These are phyloP conservation scores for Aspidapion aeneum DNA, from an alignment of 2,888 invertebrate genomes.

Conservation along the genomic window DNA sequence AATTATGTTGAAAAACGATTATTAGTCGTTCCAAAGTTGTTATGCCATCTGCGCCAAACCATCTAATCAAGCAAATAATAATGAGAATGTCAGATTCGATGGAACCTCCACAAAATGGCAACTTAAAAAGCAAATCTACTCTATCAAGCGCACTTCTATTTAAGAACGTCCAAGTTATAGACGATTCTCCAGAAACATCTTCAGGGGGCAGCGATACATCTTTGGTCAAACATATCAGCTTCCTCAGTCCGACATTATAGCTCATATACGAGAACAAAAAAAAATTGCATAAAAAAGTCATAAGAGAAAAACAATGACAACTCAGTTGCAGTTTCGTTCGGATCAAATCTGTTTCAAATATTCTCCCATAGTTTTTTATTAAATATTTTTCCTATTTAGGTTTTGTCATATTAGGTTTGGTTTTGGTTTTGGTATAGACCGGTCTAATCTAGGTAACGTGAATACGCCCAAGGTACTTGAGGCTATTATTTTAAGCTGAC, in stretches of 20 bases:
- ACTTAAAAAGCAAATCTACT: constrained; percentile 7
- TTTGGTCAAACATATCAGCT: constrained; percentile 30
- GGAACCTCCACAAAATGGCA: background rate
- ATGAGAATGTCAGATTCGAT: no score
- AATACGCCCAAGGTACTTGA: no score
- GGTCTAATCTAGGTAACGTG: no score
- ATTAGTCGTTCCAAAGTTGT: background rate
- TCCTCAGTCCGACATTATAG: background rate
- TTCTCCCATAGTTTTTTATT: no score
- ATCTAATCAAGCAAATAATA: no score
- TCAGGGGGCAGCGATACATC: constrained; percentile 8
- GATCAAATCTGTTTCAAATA: no score
- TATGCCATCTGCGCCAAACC: background rate
- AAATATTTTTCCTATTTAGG: no score
- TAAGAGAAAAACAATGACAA: background rate
- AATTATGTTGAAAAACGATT: background rate
- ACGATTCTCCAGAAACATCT: background rate
- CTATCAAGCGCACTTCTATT: constrained; percentile 28
- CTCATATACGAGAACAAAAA: no score
- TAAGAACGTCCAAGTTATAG: constrained; percentile 23
- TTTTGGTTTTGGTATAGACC: no score
- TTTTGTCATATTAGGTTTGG: no score
- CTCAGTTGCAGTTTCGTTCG: no score
- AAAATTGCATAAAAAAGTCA: background rate
- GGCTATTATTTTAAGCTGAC: no score